Base-by-base conservation (phyloP, 2,888 invertebrate genomes). In the Cephonodes hylas region DNA sequence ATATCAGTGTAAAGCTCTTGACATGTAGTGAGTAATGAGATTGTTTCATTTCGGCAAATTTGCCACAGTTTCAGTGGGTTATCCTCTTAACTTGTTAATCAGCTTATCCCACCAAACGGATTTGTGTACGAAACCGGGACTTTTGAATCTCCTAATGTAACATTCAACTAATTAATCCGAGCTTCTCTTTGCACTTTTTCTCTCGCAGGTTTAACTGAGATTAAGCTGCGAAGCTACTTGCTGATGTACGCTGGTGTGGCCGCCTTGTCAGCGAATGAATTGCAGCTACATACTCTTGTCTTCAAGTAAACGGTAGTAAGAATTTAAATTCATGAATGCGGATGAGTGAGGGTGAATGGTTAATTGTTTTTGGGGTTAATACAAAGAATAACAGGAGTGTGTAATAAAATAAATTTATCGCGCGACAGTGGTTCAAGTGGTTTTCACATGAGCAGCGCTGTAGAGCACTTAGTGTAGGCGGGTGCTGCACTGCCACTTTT, bases 61-160 rank as follows among this genome's bases (percentile, higher is more conserved):
- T 70, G 70, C 75, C 70, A 66, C 69, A 68, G 72, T 76, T 77
- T 73, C 76, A 73, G 77, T 70, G 77, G 80, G 74, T 76, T 73
- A 77, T 81, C 83, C 81, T 83, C 84, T 83, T 82, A 86, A 85
- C 80, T 88, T 84, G 81, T 74, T 88, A 89, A 88, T 88, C 84
- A 84, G 84, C 83, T 88, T 85, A 85, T 81, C 77, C 80, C 75
- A 76, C 79, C 80, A 75, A 79, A 78, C 81, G 77, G 84, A 83
- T 84, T 82, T 81, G 81, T 77, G 70, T 76, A 74, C 72, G 72
- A 67, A 76, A 75, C 15, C 66, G 68, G 70, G 67, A 73, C 71
- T 72, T 58, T 20, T 27, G 57, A 57, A 45, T 61, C 74, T 73
- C 68, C 66, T 73, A 75, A 67, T 70, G 76, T 72, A 73, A 77